Percentiles rank a stretch among this genome's conserved stretches.
Evolutionary conservation across 2,113 vertebrate species (phyloP).

Genomic region (Centrocercus urophasianus): DNA sequence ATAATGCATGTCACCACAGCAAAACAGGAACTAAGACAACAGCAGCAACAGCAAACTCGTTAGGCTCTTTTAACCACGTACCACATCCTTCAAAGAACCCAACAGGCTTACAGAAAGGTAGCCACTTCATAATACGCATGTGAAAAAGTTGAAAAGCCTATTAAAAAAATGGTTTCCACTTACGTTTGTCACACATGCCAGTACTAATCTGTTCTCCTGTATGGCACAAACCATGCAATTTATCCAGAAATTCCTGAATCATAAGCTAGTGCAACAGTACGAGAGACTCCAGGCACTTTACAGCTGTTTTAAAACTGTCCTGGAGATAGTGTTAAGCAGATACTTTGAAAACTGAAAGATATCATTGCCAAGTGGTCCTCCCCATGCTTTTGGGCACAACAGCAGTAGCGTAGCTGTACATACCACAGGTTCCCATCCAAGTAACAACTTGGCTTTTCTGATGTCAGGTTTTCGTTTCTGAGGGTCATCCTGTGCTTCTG

Average conservation of each 20-base stretch:
- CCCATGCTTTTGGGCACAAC: background rate
- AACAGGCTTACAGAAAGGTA: background rate
- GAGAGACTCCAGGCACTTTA: background rate
- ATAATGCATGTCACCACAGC: background rate
- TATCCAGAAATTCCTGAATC: background rate
- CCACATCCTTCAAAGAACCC: background rate
- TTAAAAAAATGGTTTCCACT: background rate
- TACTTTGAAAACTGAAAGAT: background rate
- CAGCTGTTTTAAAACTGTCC: background rate
- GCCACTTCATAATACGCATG: background rate
- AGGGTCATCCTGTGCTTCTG: slow-evolving; percentile 97
- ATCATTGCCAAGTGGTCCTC: fast-evolving
- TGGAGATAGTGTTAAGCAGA: background rate
- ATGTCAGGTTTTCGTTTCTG: slow-evolving; percentile 97
- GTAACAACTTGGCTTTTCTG: slow-evolving; percentile 92
- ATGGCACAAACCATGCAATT: background rate
- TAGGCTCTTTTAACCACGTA: background rate
- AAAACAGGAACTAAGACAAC: background rate
- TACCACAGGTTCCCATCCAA: slow-evolving; percentile 98
- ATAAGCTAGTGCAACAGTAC: background rate
- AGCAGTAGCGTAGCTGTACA: slow-evolving; percentile 21
- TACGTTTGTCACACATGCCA: background rate
- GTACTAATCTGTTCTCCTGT: background rate
- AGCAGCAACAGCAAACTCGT: background rate
- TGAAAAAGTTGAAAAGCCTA: background rate